A percentile compares a stretch with the other conserved stretches of the same genome.
Evolutionary conservation across 2,797 vertebrate species (phyloP).

Genomic region (Ataeniobius toweri): DNA sequence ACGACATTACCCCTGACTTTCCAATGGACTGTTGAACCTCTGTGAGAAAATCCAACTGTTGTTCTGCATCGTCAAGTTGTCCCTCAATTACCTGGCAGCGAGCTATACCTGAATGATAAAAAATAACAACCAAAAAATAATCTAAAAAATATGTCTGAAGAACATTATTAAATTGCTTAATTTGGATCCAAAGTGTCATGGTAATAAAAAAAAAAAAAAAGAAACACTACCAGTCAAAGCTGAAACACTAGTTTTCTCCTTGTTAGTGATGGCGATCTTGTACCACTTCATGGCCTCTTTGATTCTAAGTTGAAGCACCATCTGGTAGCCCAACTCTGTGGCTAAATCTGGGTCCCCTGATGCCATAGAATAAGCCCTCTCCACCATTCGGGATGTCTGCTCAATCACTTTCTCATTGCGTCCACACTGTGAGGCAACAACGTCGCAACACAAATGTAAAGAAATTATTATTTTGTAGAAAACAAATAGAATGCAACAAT

Average conservation of each 20-base stretch:
- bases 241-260: constrained; percentile 88
- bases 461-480: background rate
- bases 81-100: constrained; percentile 91
- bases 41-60: constrained; percentile 93
- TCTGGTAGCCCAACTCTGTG: constrained; percentile 93
- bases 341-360: constrained; percentile 88
- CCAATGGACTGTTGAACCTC: constrained; percentile 94
- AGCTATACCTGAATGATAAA: constrained; percentile 85
- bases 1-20: constrained; percentile 86
- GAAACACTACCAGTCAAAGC: constrained; percentile 85
- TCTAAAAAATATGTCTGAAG: background rate
- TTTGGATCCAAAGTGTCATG: background rate
- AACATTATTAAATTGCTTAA: background rate
- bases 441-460: background rate
- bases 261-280: constrained; percentile 84
- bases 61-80: constrained; percentile 90
- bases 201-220: background rate
- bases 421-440: constrained; percentile 84
- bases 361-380: constrained; percentile 84
- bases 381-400: constrained; percentile 87
- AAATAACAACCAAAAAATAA: background rate
- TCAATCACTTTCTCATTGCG: constrained; percentile 88
- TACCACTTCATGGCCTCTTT: constrained; percentile 94
- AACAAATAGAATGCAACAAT: background rate
- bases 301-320: constrained; percentile 87